Evolutionary conservation across 2,888 invertebrate species (phyloP), one percentile per base, ranked within the genome.

Genomic region (Drosophila hamatofila): DNA sequence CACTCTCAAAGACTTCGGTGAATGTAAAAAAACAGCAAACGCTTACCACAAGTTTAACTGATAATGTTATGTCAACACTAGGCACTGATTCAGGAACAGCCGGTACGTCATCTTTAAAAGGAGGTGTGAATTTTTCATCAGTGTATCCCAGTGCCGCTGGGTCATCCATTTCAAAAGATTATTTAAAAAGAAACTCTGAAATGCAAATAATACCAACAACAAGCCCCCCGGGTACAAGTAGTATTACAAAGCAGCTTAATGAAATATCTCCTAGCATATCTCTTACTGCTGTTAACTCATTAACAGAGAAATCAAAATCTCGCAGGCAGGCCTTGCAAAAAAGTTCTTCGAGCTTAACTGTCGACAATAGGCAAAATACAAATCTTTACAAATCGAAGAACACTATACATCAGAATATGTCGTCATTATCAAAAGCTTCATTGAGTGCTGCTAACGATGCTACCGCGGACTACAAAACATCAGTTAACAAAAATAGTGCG

Each of bases 161-260:
- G 3, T 11, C 75, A 14, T 25, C 65, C 11, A 33, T 74, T 44
- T 74, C 85, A 14, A 74, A 73, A 8, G 75, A 76, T 49, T 78
- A 60, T 42, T 37, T 82, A 16, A 90, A 83, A 48, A 58, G 62
- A 7, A 84, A 75, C 39, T 78, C 73, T 5, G 89, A 89, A 72
- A 91, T 91, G 91, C 91, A 91, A 83, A 91, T 90, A 56, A 91
- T 91, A 72, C 91, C 91, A 25, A 90, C 91, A 49, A 81, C 84
- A 9, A 88, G 86, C 27, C 89, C 91, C 12, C 89, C 90, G 16
- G 83, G 87, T 16, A 83, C 91, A n/a, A 83, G 81, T 27, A 90
- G 85, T 58, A 85, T 90, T 61, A 81, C 90, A 30, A 91, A 91
- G 55, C 90, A 91, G 68, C 80, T 90, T 6, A 85, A 80, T 65